Evolutionary conservation across 2,797 vertebrate genomes (phyloP).

Genomic region (Sitta carolinensis): DNA sequence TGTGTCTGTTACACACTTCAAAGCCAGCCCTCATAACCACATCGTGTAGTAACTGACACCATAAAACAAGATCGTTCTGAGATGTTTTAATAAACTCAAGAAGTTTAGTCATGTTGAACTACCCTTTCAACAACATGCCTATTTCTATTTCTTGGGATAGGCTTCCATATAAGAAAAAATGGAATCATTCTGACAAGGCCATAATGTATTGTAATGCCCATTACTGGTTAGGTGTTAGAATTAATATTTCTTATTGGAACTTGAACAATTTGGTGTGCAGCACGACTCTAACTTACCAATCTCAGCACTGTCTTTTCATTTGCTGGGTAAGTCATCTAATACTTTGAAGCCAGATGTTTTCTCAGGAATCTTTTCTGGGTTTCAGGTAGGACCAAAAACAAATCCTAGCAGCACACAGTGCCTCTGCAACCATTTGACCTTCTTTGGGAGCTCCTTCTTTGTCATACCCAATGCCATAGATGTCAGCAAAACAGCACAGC

Average conservation of each 20-base stretch:
- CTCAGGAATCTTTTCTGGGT: neutral
- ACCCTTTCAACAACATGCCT: neutral
- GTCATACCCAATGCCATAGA: conserved; percentile 89
- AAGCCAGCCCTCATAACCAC: neutral
- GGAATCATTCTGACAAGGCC: neutral
- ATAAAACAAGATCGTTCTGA: neutral
- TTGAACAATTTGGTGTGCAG: neutral
- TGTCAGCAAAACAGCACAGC: conserved; percentile 83
- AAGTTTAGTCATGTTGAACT: neutral
- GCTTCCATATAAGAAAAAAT: neutral
- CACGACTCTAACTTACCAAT: neutral
- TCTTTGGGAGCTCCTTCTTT: conserved; percentile 94
- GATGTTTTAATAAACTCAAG: neutral
- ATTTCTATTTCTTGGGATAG: neutral
- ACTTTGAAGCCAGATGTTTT: neutral
- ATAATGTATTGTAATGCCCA: neutral
- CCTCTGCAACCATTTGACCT: conserved; percentile 92
- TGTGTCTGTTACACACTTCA: neutral
- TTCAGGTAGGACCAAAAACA: conserved; percentile 89
- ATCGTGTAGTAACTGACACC: neutral
- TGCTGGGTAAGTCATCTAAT: neutral
- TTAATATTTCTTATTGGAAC: neutral
- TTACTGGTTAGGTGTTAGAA: neutral
- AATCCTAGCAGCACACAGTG: conserved; percentile 84
- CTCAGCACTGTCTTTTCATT: neutral